A percentile compares a stretch with the other conserved stretches of the same genome.
These are phyloP conservation scores for Plecotus auritus DNA, from an alignment of 2,113 vertebrate genomes.

Conservation along the genomic window DNA sequence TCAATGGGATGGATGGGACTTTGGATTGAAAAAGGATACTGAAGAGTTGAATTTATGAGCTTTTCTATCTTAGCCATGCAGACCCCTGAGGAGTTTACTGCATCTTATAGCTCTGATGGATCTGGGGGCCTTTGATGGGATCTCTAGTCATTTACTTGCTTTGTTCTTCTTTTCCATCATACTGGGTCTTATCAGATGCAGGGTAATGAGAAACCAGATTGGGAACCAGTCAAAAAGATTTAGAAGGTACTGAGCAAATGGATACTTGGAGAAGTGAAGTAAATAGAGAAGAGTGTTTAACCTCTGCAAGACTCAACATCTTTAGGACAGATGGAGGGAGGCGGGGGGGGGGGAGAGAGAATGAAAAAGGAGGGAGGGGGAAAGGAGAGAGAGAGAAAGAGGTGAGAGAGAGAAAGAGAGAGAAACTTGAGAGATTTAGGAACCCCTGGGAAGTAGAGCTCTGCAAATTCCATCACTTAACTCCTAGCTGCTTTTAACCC, in stretches of 20 bases:
- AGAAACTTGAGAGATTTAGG: not conserved
- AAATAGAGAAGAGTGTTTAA: not conserved
- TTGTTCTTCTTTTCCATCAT: not conserved
- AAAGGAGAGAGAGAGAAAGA: no score
- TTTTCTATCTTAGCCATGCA: not conserved
- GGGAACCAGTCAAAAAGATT: not conserved
- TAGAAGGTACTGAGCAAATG: not conserved
- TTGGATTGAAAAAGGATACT: not conserved
- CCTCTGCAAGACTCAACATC: not conserved
- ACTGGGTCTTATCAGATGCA: constrained; percentile 11
- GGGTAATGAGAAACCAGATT: constrained; percentile 35
- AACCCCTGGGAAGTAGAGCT: not conserved
- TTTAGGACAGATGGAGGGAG: not conserved
- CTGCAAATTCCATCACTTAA: constrained; percentile 25
- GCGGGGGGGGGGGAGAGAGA: not conserved
- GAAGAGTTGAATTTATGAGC: not conserved
- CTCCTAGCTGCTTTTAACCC: constrained; percentile 46
- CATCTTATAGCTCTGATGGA: not conserved
- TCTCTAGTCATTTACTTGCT: not conserved
- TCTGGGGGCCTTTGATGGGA: not conserved
- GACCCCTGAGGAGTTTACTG: not conserved
- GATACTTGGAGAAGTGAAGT: not conserved
- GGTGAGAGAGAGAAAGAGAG: no score
- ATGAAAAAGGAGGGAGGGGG: no score
- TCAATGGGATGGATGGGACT: constrained; percentile 2